phyloP scores from a whole-genome alignment of 2,797 vertebrate species.

The Falco berigora region DNA sequence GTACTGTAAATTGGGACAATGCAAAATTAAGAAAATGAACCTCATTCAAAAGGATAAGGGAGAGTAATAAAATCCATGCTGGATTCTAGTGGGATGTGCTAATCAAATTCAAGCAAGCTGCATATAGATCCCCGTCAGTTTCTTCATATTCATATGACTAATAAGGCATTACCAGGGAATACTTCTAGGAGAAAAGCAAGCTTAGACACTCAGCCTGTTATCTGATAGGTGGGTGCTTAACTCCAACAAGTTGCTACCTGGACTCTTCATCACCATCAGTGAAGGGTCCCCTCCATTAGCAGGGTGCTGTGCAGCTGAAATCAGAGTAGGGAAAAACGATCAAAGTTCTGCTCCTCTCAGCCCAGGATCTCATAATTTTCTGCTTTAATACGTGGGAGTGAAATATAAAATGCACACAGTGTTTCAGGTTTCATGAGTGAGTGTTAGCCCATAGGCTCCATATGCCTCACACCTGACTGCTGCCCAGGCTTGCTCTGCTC shows the following conservation, averaged over 20 bases:
- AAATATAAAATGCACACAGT: not conserved
- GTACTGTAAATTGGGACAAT: not conserved
- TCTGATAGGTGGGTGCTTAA: fast-evolving
- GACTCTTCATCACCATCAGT: not conserved
- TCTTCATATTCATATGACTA: not conserved
- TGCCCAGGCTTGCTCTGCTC: not conserved
- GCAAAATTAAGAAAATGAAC: not conserved
- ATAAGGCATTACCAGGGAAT: not conserved
- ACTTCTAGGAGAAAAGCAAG: not conserved
- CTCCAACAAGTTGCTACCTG: not conserved
- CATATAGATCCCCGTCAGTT: not conserved
- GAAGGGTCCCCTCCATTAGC: fast-evolving
- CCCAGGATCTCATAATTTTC: not conserved
- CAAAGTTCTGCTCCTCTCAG: not conserved
- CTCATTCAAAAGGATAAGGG: not conserved
- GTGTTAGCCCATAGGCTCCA: not conserved
- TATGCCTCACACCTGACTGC: not conserved
- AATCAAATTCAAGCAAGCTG: not conserved
- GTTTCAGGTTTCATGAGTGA: not conserved
- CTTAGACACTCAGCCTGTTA: not conserved
- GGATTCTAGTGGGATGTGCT: not conserved
- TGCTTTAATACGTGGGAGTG: not conserved
- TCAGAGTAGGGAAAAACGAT: fast-evolving
- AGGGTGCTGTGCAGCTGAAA: not conserved
- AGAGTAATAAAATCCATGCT: not conserved